Evolutionary conservation across 2,797 vertebrate species (phyloP).

Genomic region (Sebastiscus albofasciatus): DNA sequence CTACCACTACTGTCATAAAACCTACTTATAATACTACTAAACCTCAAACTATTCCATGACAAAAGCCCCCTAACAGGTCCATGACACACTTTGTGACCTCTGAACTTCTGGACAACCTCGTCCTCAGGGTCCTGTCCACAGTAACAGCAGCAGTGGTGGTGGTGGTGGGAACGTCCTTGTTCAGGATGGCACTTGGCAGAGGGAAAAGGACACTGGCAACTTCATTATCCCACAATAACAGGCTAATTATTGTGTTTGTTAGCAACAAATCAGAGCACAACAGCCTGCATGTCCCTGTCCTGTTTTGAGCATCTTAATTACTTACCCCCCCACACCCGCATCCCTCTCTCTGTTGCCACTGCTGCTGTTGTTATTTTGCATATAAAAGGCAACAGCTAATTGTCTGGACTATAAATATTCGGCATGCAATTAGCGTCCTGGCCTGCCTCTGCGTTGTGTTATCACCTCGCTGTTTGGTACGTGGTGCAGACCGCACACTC

Average conservation of each 20-base stretch:
- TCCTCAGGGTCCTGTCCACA: slow-evolving; percentile 51
- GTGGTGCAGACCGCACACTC: slow-evolving; percentile 77
- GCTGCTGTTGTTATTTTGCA: slow-evolving; percentile 96
- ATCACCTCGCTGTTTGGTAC: slow-evolving; percentile 85
- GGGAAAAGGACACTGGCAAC: slow-evolving; percentile 96
- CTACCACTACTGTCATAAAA: background rate
- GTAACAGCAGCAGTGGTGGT: slow-evolving; percentile 56
- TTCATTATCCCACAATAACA: slow-evolving; percentile 99
- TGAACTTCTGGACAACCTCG: slow-evolving; percentile 60
- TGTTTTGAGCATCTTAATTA: slow-evolving; percentile 99
- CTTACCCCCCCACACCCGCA: slow-evolving; percentile 83
- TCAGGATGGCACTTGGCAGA: slow-evolving; percentile 82
- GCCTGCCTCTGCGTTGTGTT: slow-evolving; percentile 85
- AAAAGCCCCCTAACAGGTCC: slow-evolving; percentile 23
- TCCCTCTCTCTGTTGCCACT: slow-evolving; percentile 79
- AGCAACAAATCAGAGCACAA: slow-evolving; percentile 99
- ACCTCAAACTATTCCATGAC: background rate
- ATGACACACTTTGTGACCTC: slow-evolving; percentile 65
- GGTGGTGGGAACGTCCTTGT: slow-evolving; percentile 70
- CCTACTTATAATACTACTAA: background rate
- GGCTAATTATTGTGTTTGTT: slow-evolving; percentile 99
- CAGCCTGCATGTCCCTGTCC: slow-evolving; percentile 99
- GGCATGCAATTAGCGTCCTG: slow-evolving; percentile 96
- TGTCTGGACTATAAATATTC: slow-evolving; percentile 99
- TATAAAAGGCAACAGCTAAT: slow-evolving; percentile 99